Conservation (phyloP, 2,113 vertebrate species). For the Urocynchramus pylzowi region DNA sequence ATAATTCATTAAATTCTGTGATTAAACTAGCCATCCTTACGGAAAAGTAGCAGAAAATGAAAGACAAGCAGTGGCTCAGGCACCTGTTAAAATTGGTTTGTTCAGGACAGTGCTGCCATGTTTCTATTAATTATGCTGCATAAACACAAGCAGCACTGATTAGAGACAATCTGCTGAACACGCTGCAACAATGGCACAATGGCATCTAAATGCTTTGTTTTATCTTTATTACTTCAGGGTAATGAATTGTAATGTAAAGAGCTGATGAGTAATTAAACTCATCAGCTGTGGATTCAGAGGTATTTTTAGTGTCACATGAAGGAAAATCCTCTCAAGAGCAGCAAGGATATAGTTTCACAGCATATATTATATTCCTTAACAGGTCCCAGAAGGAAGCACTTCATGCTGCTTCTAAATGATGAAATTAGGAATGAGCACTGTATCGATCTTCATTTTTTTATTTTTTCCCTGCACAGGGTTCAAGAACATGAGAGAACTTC, state of each 20-base stretch:
- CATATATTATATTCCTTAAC: constrained; percentile 2
- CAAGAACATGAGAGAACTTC: not conserved
- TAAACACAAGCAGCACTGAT: constrained; percentile 42
- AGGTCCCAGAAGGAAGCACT: not conserved
- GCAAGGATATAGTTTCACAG: constrained; percentile 6
- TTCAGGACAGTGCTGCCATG: not conserved
- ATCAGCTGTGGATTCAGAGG: constrained; percentile 28
- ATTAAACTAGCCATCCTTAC: not conserved
- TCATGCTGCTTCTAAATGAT: not conserved
- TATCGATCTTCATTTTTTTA: not conserved
- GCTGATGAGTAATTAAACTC: constrained; percentile 62
- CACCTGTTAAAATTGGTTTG: not conserved
- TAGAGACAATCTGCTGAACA: constrained; percentile 20
- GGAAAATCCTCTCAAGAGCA: constrained; percentile 31
- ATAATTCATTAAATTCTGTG: not conserved
- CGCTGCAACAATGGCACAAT: constrained; percentile 7
- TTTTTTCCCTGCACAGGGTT: not conserved
- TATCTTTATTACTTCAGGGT: constrained; percentile 56
- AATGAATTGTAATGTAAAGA: constrained; percentile 60
- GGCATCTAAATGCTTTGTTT: constrained; percentile 46
- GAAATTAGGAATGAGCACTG: not conserved
- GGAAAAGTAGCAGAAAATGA: not conserved
- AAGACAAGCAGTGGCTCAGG: not conserved
- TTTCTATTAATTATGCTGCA: constrained; percentile 29
- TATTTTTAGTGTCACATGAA: constrained; percentile 44